Conservation (phyloP, 2,113 vertebrate genomes). For the Dipodomys spectabilis region DNA sequence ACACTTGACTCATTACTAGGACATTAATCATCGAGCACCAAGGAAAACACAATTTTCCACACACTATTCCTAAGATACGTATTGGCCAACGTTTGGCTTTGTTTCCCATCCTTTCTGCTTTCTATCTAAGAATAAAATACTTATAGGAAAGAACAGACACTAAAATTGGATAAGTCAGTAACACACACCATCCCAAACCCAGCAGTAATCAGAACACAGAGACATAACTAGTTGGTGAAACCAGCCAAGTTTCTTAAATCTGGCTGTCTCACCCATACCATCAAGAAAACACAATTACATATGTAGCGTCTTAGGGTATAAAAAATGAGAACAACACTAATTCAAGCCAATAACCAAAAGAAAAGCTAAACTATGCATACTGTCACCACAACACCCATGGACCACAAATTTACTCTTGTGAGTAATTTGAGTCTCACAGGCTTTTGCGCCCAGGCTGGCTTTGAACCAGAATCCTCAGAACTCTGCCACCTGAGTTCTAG, state of each 20-base stretch:
- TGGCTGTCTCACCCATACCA: neutral
- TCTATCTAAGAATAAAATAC: neutral
- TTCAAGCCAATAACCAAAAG: neutral
- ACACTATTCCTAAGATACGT: neutral
- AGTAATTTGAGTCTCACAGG: too few relatives aligned
- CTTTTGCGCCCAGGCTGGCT: too few relatives aligned
- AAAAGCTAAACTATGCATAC: neutral
- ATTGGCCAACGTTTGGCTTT: neutral
- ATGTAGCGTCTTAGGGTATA: neutral
- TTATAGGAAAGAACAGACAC: neutral
- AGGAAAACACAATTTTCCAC: neutral
- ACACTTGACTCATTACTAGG: neutral
- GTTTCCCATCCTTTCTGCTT: neutral
- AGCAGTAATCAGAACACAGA: neutral
- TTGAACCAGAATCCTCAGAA: too few relatives aligned
- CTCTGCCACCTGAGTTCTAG: too few relatives aligned
- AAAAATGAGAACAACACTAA: neutral
- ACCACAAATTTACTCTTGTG: neutral
- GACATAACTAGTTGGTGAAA: neutral
- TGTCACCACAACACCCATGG: neutral
- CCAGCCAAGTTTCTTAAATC: neutral
- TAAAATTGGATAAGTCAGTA: neutral
- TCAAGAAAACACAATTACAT: neutral
- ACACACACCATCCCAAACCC: neutral
- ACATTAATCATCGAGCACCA: neutral